Evolutionary conservation across 2,888 invertebrate species (phyloP).

Genomic region (Drosophila nigritarsus): DNA sequence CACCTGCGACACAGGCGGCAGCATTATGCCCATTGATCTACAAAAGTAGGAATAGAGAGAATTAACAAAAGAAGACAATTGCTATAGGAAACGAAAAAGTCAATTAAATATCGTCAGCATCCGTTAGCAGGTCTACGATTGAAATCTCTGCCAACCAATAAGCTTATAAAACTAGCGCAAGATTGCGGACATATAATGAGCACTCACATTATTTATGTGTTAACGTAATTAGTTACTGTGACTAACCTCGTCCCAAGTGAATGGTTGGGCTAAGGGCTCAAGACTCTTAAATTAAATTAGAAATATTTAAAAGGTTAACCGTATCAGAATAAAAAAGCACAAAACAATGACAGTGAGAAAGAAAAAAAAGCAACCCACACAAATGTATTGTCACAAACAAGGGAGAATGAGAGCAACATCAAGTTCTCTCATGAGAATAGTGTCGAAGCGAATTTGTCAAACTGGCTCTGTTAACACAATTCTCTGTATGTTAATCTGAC

Average conservation of each 20-base stretch:
- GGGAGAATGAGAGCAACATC: slow-evolving; percentile 24
- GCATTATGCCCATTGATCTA: slow-evolving; percentile 85
- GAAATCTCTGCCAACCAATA: slow-evolving; percentile 15
- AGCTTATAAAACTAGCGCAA: slow-evolving; percentile 1
- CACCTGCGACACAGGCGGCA: slow-evolving; percentile 85
- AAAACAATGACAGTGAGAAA: slow-evolving; percentile 44
- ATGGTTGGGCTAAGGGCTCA: background rate
- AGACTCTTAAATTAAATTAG: slow-evolving; percentile 58
- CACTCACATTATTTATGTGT: slow-evolving; percentile 20
- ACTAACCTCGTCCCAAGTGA: slow-evolving; percentile 14
- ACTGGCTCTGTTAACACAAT: slow-evolving; percentile 22
- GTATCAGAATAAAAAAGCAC: slow-evolving; percentile 27
- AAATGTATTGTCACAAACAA: slow-evolving; percentile 13
- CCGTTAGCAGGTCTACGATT: slow-evolving; percentile 13
- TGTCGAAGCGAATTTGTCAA: slow-evolving; percentile 7
- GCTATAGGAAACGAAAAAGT: slow-evolving; percentile 39
- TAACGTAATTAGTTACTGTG: slow-evolving; percentile 36
- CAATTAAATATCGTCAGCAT: slow-evolving; percentile 50
- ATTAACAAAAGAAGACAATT: slow-evolving; percentile 15
- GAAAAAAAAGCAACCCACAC: slow-evolving; percentile 34
- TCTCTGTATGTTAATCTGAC: slow-evolving; percentile 25
- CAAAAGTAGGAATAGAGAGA: slow-evolving; percentile 36
- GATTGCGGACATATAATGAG: slow-evolving; percentile 8
- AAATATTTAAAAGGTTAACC: slow-evolving; percentile 35
- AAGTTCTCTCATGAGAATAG: slow-evolving; percentile 9